Conservation (phyloP, 2,113 vertebrate genomes). For the Pachycephala philippinensis region DNA sequence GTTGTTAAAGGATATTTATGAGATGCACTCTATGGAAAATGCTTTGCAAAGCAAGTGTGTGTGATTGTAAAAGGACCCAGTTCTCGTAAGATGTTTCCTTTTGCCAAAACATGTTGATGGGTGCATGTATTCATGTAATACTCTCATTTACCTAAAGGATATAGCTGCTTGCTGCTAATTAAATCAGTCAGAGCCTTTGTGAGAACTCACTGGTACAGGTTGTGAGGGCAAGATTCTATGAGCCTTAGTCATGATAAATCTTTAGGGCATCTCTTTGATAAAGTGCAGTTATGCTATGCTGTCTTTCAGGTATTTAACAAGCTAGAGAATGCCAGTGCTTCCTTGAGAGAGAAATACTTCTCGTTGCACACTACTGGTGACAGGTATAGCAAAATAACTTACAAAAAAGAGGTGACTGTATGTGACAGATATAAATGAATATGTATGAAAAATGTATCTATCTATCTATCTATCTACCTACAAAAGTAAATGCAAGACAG, state of each 20-base stretch:
- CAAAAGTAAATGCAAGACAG: neutral
- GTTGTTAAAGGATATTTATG: neutral
- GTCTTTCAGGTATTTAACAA: neutral
- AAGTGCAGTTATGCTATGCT: neutral
- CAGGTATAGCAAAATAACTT: neutral
- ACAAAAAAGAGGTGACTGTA: neutral
- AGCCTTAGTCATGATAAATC: neutral
- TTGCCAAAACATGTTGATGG: neutral
- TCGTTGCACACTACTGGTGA: rapidly evolving
- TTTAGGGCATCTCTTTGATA: neutral
- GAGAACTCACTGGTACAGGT: neutral
- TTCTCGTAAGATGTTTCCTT: neutral
- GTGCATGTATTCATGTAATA: neutral
- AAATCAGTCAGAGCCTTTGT: neutral
- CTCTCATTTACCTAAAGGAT: neutral
- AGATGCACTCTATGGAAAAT: neutral
- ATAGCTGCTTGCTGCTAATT: neutral
- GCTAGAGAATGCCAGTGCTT: neutral
- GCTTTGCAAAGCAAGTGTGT: neutral
- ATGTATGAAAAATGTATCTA: neutral
- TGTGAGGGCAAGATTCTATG: neutral
- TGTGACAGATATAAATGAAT: neutral
- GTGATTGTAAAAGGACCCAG: neutral
- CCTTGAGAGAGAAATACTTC: neutral
- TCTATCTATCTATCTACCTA: neutral